A percentile compares a stretch with the other conserved stretches of the same genome.
These are phyloP conservation scores for Atherinosoma microstoma DNA, from an alignment of 2,797 vertebrate genomes.

Conservation along the genomic window DNA sequence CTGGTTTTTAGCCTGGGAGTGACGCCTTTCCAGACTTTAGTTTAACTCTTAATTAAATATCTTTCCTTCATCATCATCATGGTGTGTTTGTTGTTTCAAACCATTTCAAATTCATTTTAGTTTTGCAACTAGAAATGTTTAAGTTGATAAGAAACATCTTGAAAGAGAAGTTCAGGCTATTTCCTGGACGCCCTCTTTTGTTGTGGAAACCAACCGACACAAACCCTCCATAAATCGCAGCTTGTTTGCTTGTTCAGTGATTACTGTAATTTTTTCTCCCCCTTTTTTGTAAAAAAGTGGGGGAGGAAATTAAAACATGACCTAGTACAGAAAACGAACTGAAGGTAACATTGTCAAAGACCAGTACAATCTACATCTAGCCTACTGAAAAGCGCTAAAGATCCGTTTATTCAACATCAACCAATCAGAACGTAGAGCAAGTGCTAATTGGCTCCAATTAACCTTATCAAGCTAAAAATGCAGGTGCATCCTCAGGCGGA, in stretches of 20 bases:
- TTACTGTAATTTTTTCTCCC: too few relatives aligned
- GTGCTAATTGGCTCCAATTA: background rate
- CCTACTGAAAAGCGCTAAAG: background rate
- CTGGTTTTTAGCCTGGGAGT: constrained; percentile 42
- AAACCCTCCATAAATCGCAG: too few relatives aligned
- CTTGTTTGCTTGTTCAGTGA: too few relatives aligned
- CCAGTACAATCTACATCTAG: too few relatives aligned
- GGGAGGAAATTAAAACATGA: too few relatives aligned
- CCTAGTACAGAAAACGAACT: too few relatives aligned
- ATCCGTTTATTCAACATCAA: background rate
- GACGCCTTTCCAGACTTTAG: background rate
- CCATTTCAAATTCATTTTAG: too few relatives aligned
- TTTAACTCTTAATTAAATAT: background rate
- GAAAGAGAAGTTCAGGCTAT: background rate
- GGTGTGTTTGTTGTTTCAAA: background rate
- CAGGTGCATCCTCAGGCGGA: too few relatives aligned
- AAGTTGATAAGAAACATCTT: background rate
- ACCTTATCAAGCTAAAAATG: background rate
- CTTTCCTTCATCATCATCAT: too few relatives aligned
- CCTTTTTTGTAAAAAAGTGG: too few relatives aligned
- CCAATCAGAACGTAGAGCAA: background rate
- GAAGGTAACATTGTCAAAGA: too few relatives aligned
- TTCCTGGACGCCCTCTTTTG: background rate
- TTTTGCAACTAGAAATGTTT: too few relatives aligned
- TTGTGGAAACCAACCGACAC: background rate